Conservation (phyloP, 64 coral and sea anemone genomes). For the Astreopora myriophthalma region DNA sequence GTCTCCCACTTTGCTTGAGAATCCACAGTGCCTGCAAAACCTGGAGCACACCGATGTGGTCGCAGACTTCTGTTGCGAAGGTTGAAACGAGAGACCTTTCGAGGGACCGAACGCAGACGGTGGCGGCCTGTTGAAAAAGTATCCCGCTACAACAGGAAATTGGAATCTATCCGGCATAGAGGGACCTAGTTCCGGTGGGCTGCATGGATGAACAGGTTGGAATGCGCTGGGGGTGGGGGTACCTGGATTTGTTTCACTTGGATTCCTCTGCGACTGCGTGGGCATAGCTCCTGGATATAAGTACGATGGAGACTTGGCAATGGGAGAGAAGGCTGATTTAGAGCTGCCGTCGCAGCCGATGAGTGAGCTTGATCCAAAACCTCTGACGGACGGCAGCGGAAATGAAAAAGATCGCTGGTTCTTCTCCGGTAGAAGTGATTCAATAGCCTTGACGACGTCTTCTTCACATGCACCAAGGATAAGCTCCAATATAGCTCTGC, state of each 20-base stretch:
- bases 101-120: slow-evolving; percentile 2
- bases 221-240: slow-evolving; percentile 52
- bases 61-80: slow-evolving; percentile 9
- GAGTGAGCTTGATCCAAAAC: not conserved
- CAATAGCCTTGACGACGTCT: slow-evolving; percentile 63
- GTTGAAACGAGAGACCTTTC: slow-evolving; percentile 4
- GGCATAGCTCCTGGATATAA: slow-evolving; percentile 14
- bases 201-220: slow-evolving; percentile 41
- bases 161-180: slow-evolving; percentile 56
- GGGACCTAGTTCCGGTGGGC: not conserved
- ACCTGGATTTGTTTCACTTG: not conserved
- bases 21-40: slow-evolving; percentile 55
- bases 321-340: slow-evolving; percentile 64
- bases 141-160: slow-evolving; percentile 25
- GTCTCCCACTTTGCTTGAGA: slow-evolving; percentile 41
- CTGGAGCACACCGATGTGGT: not conserved
- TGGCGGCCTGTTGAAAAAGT: slow-evolving; percentile 41
- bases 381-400: slow-evolving; percentile 4
- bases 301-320: slow-evolving; percentile 27
- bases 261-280: not conserved
- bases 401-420: not conserved
- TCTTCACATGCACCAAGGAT: slow-evolving; percentile 59
- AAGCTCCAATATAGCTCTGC: slow-evolving; percentile 49
- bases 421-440: slow-evolving; percentile 36
- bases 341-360: not conserved